These are phyloP conservation scores for Pandion haliaetus DNA, from an alignment of 2,113 vertebrate species.

Conservation along the genomic window DNA sequence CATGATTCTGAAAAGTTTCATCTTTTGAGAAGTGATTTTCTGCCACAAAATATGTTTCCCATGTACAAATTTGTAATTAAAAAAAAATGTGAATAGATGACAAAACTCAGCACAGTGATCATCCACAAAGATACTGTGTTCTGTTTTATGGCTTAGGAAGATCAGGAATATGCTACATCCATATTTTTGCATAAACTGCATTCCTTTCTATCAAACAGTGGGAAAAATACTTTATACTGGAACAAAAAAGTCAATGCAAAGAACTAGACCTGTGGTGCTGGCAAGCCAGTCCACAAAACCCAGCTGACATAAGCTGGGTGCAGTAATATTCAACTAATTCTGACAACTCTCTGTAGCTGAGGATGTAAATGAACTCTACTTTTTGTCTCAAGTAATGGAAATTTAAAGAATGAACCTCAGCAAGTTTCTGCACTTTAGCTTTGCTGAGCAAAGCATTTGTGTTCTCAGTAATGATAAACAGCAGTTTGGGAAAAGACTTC, in stretches of 20 bases:
- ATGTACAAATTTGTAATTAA: background rate
- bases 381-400: constrained; percentile 19
- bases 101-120: background rate
- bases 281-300: background rate
- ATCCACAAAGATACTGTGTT: background rate
- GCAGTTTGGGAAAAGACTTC: constrained; percentile 3
- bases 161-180: background rate
- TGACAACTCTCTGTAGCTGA: background rate
- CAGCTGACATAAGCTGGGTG: background rate
- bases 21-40: background rate
- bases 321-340: background rate
- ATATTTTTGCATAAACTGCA: background rate
- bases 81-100: background rate
- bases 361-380: constrained; percentile 3
- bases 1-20: background rate
- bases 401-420: constrained; percentile 9
- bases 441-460: background rate
- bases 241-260: background rate
- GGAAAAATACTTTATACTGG: background rate
- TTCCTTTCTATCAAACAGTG: background rate
- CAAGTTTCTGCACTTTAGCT: background rate
- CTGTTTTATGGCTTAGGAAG: background rate
- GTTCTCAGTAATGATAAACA: background rate
- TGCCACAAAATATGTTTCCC: background rate
- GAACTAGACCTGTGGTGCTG: background rate